Conservation (phyloP, 2,113 vertebrate genomes). For the Urocitellus parryii region DNA sequence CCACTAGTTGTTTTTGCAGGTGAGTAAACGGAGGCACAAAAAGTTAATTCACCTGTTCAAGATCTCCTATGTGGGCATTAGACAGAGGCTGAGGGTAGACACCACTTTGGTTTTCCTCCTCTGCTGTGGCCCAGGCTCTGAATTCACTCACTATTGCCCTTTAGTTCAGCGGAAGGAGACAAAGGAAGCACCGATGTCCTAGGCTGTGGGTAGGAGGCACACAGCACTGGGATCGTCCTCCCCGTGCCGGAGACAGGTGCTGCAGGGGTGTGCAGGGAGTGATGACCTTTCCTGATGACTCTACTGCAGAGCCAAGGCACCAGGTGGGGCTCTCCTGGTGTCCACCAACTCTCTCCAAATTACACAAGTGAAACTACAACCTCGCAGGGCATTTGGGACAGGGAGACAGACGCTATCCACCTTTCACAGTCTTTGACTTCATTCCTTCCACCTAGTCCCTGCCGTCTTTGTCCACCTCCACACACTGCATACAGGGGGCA, state of each 20-base stretch:
- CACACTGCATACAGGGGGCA: rapidly evolving
- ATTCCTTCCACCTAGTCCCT: too few relatives aligned
- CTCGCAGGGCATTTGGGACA: background rate
- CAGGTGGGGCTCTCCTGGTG: rapidly evolving
- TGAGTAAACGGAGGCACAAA: background rate
- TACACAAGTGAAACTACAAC: background rate
- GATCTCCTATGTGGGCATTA: background rate
- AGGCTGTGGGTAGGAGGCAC: background rate
- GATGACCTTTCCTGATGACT: background rate
- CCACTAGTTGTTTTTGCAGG: background rate
- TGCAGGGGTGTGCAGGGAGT: background rate
- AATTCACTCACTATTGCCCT: background rate
- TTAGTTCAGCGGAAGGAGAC: background rate
- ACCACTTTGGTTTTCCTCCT: background rate
- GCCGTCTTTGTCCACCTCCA: too few relatives aligned
- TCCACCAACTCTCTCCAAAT: background rate
- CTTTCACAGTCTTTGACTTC: too few relatives aligned
- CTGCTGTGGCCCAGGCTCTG: background rate
- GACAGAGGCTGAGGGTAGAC: background rate
- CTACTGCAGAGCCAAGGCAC: background rate
- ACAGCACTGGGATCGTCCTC: background rate
- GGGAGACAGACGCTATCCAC: rapidly evolving
- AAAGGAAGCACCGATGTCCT: background rate
- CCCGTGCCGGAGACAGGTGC: background rate
- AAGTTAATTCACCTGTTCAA: background rate